Conservation (phyloP, 2,888 invertebrate genomes). For the Melipona beecheii region DNA sequence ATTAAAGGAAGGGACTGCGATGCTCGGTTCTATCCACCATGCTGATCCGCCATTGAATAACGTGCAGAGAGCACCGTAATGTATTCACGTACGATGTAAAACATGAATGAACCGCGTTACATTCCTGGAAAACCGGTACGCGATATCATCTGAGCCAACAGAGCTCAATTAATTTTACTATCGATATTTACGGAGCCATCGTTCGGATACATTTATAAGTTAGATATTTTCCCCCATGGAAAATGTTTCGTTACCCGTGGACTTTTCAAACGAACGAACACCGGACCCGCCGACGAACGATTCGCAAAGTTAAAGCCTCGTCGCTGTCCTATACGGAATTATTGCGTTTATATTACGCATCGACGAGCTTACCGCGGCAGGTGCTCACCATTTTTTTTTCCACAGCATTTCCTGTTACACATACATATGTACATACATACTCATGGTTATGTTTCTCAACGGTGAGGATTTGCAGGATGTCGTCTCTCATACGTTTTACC, state of each 20-base stretch:
- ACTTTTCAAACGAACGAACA: neutral
- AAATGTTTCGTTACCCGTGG: neutral
- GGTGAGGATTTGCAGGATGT: neutral
- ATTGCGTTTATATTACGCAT: slow-evolving; percentile 34
- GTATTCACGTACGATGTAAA: slow-evolving; percentile 17
- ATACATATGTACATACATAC: neutral
- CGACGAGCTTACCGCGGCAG: slow-evolving; percentile 26
- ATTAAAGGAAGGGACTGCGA: neutral
- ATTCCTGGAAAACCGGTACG: slow-evolving; percentile 33
- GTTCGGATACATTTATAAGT: neutral
- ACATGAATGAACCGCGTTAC: slow-evolving; percentile 31
- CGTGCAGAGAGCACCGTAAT: slow-evolving; percentile 6
- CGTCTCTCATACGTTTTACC: neutral
- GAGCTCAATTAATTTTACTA: slow-evolving; percentile 33
- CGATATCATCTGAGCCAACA: slow-evolving; percentile 22
- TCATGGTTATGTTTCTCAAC: slow-evolving; percentile 21
- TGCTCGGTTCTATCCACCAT: neutral
- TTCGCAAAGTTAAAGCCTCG: neutral
- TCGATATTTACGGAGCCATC: slow-evolving; percentile 19
- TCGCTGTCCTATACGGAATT: slow-evolving; percentile 27
- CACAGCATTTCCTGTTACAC: slow-evolving; percentile 28
- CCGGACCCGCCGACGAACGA: neutral
- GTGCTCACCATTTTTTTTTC: slow-evolving; percentile 26
- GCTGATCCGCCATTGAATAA: slow-evolving; percentile 8
- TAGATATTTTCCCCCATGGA: no score